phyloP scores from a whole-genome alignment of 1,140 invertebrate genomes.

The Mycetomoellerius zeteki region DNA sequence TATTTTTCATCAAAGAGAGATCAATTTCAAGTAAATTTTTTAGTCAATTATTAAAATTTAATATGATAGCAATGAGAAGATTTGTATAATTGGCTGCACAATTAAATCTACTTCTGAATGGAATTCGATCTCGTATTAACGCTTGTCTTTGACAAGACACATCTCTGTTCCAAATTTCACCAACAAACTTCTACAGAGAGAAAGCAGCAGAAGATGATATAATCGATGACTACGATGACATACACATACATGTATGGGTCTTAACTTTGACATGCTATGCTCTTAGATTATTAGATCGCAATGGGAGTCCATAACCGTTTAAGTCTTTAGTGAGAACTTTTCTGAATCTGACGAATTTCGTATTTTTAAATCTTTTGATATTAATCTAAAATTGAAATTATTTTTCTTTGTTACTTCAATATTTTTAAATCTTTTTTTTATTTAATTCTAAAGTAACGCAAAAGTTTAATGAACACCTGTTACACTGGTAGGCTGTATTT shows the following conservation, averaged over 20 bases:
- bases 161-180: conserved; percentile 63
- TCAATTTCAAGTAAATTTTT: neutral
- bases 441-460: neutral
- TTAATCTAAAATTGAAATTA: conserved; percentile 7
- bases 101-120: conserved; percentile 46
- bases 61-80: neutral
- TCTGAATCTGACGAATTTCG: no score
- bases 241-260: neutral
- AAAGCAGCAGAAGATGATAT: conserved; percentile 56
- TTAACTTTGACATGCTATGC: conserved; percentile 51
- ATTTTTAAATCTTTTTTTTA: neutral
- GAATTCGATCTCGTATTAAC: conserved; percentile 58
- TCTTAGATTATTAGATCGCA: conserved; percentile 11
- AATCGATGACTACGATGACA: conserved; percentile 65
- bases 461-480: conserved; percentile 18
- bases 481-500: neutral
- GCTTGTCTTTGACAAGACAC: conserved; percentile 59
- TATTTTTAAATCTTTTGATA: neutral
- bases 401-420: neutral
- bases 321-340: no score
- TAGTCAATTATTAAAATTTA: conserved; percentile 30
- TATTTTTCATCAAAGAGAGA: neutral
- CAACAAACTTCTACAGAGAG: conserved; percentile 66
- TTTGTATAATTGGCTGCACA: conserved; percentile 46
- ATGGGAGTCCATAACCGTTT: neutral